phyloP scores from a whole-genome alignment of 2,797 vertebrate genomes.

The Acanthurus lineatus region DNA sequence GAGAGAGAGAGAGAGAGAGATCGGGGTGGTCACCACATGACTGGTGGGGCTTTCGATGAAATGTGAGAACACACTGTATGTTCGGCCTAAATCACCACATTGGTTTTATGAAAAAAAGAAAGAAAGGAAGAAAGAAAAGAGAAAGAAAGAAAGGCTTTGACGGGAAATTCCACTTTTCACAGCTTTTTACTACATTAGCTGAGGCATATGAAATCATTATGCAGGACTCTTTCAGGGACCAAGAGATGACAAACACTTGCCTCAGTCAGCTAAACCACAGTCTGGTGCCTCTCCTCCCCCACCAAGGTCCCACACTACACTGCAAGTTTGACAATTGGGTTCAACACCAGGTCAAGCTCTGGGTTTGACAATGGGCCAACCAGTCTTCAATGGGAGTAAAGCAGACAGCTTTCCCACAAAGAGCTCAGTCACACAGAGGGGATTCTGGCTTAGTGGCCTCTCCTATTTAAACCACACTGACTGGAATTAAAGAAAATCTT shows the following conservation, averaged over 20 bases:
- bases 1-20: slow-evolving; percentile 30
- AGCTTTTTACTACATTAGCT: slow-evolving; percentile 56
- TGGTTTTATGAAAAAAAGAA: slow-evolving; percentile 25
- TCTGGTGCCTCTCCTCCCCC: slow-evolving; percentile 75
- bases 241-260: slow-evolving; percentile 79
- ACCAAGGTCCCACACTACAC: slow-evolving; percentile 82
- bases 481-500: slow-evolving; percentile 78
- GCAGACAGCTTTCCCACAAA: slow-evolving; percentile 87
- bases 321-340: slow-evolving; percentile 97
- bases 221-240: slow-evolving; percentile 59
- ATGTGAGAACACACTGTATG: slow-evolving; percentile 57
- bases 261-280: slow-evolving; percentile 76
- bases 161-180: slow-evolving; percentile 60
- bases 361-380: slow-evolving; percentile 95
- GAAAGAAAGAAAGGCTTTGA: slow-evolving; percentile 31
- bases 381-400: slow-evolving; percentile 95
- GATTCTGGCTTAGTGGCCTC: slow-evolving; percentile 86
- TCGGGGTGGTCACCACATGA: slow-evolving; percentile 70
- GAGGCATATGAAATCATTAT: slow-evolving; percentile 59
- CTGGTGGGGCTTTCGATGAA: slow-evolving; percentile 59
- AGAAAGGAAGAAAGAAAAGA: neutral
- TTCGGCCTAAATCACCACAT: slow-evolving; percentile 53
- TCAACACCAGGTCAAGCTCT: slow-evolving; percentile 99
- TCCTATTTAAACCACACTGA: slow-evolving; percentile 83
- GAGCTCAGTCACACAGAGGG: slow-evolving; percentile 83